These are phyloP conservation scores for Eremophila alpestris DNA, from an alignment of 2,797 vertebrate genomes.

Conservation along the genomic window DNA sequence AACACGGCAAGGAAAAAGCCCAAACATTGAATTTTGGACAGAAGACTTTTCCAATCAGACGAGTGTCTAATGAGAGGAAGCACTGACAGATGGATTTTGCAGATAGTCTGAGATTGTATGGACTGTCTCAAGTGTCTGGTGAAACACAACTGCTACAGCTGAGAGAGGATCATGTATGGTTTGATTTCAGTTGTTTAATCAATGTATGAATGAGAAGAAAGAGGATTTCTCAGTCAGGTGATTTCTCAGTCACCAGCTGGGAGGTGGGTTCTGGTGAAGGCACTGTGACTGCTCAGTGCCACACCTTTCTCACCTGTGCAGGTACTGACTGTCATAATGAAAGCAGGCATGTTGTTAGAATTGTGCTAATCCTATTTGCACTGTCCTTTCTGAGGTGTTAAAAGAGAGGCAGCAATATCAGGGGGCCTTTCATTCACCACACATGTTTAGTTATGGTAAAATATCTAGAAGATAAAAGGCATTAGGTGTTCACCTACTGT, in stretches of 20 bases:
- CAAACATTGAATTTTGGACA: background rate
- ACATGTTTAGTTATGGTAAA: background rate
- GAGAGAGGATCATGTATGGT: background rate
- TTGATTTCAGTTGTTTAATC: background rate
- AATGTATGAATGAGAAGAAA: background rate
- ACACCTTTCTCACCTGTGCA: background rate
- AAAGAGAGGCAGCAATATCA: background rate
- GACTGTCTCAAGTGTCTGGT: background rate
- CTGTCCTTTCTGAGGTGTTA: background rate
- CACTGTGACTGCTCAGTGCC: background rate
- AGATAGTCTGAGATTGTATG: background rate
- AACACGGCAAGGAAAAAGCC: background rate
- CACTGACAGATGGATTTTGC: background rate
- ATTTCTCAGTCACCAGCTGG: background rate
- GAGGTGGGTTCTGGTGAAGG: background rate
- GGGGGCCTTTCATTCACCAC: background rate
- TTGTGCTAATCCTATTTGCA: fast-evolving
- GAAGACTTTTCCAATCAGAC: background rate
- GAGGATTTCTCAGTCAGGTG: background rate
- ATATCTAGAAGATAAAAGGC: background rate
- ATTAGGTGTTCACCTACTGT: background rate
- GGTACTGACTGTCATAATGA: background rate
- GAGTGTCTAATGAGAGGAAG: background rate
- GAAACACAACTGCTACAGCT: background rate
- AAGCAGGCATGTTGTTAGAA: background rate